Base-by-base conservation (phyloP, 2,888 invertebrate species). In the Theretra japonica region DNA sequence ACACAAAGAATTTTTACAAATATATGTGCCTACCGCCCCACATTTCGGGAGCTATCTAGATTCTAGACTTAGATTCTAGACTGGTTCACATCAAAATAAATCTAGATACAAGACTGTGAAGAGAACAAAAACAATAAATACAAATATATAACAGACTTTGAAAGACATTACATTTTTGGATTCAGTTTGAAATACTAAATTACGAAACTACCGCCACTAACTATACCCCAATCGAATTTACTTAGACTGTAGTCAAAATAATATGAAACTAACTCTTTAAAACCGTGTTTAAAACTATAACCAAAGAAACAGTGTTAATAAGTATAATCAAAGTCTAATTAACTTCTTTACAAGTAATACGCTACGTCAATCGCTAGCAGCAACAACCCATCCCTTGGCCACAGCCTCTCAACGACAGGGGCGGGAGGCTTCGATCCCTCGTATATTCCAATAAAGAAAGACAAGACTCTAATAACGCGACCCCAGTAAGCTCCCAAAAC, bases 381-480 rank as follows among this genome's bases (percentile, higher is more conserved):
- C 25, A 69, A 28, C 25, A 50, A 53, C 21, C 62, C 21, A 62
- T n/a, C 21, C 33, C 4, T 11, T 25, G 7, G 33, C 62, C 23
- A 62, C 65, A 65, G 48, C 48, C 23, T 23, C 48, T 48, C 48
- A 23, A 23, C 48, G 5, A 11, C 48, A 48, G 23, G 23, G 23
- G 50, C 53, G 33, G 62, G 15, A 28, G 75, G n/a, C 6, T 23
- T 74, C 78, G 80, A 74, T 80, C 85, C 82, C 84, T 86, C 90
- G 86, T 90, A 91, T 88, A 89, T 89, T 89, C 90, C 89, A 91
- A 92, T 91, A 91, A 90, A 90, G 90, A 90, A 90, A 86, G 90
- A 90, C 91, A 90, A 88, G 87, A 80, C 89, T 88, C 88, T 89
- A 91, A 91, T 91, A 91, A 89, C 89, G 83, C 85, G 88, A 86